Evolutionary conservation across 2,797 vertebrate species (phyloP).

Genomic region (Buphagus erythrorhynchus): DNA sequence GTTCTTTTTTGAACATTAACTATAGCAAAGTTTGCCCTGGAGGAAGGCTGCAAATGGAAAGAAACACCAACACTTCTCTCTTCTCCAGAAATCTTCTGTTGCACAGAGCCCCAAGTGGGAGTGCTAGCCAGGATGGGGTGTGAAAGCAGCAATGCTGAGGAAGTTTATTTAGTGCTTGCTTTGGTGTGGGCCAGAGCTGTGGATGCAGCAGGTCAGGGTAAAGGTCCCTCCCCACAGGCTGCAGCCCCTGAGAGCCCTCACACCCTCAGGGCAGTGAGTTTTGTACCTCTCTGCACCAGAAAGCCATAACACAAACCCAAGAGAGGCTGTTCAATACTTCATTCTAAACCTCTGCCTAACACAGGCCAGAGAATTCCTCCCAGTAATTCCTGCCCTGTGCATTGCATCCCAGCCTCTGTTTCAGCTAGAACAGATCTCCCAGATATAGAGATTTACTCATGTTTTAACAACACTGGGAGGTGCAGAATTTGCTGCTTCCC

Average conservation of each 20-base stretch:
- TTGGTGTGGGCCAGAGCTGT: background rate
- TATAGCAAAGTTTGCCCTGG: rapidly evolving
- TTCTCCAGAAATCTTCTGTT: background rate
- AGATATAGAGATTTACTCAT: background rate
- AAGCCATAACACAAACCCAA: background rate
- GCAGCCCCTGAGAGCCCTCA: background rate
- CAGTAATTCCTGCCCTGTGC: background rate
- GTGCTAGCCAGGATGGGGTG: background rate
- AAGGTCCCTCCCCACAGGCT: background rate
- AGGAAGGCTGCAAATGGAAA: background rate
- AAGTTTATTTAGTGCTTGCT: background rate
- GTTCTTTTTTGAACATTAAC: background rate
- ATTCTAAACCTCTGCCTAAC: background rate
- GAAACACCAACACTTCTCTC: background rate
- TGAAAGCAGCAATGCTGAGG: background rate
- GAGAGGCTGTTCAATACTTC: background rate
- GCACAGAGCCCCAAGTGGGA: background rate
- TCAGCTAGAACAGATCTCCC: background rate
- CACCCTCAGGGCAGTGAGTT: background rate
- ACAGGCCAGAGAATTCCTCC: background rate
- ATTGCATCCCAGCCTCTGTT: background rate
- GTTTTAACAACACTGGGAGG: background rate
- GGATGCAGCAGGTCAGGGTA: background rate
- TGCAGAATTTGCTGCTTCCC: background rate
- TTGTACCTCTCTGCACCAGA: background rate